Conservation (phyloP, 2,113 vertebrate genomes). For the Trichomycterus rosablanca region DNA sequence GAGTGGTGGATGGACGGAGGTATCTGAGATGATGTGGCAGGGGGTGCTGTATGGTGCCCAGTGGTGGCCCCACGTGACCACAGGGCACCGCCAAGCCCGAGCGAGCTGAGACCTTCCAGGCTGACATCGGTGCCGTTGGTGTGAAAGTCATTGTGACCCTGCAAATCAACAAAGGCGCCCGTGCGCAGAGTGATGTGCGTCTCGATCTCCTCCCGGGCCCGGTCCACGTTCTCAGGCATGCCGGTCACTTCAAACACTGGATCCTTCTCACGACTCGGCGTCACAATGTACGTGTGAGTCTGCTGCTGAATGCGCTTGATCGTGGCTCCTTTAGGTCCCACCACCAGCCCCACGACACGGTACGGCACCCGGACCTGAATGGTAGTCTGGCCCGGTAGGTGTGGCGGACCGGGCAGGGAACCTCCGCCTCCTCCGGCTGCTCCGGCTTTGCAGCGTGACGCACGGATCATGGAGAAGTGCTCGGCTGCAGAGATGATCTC, state of each 20-base stretch:
- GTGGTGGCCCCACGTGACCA: constrained; percentile 81
- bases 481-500: constrained; percentile 93
- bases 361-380: constrained; percentile 96
- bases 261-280: constrained; percentile 91
- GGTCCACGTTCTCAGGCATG: constrained; percentile 96
- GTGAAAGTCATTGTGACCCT: constrained; percentile 93
- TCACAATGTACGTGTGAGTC: constrained; percentile 97
- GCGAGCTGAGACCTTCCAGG: constrained; percentile 77
- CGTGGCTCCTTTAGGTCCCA: constrained; percentile 95
- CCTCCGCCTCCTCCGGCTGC: constrained; percentile 56
- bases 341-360: constrained; percentile 91
- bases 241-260: constrained; percentile 94
- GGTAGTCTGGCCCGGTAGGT: constrained; percentile 91
- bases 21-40: constrained; percentile 52
- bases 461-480: constrained; percentile 95
- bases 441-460: constrained; percentile 79
- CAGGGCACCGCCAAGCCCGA: constrained; percentile 69
- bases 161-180: constrained; percentile 84
- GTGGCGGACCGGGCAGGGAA: constrained; percentile 78
- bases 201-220: constrained; percentile 92
- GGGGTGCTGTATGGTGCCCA: constrained; percentile 43
- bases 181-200: constrained; percentile 95
- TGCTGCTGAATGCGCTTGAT: constrained; percentile 97
- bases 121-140: constrained; percentile 95
- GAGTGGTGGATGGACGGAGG: constrained; percentile 56